Percentiles rank a stretch among this genome's conserved stretches.
phyloP scores from a whole-genome alignment of 2,888 invertebrate genomes.

The Himalopsyche kuldschensis region DNA sequence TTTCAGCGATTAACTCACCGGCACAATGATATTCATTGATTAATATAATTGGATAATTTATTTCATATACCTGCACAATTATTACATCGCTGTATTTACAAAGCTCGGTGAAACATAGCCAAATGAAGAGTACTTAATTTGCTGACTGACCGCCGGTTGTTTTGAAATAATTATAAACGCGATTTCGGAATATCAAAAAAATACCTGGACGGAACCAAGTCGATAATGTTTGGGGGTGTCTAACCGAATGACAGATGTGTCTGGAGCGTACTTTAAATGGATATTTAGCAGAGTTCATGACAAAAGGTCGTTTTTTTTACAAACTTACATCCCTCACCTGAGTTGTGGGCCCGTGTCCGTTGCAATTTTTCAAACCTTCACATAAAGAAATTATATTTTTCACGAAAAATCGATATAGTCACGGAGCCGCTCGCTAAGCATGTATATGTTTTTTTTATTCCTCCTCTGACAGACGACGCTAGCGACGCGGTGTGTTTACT shows the following conservation, averaged over 20 bases:
- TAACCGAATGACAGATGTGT: not conserved
- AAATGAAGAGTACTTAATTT: not conserved
- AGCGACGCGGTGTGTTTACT: not conserved
- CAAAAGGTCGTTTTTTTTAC: not conserved
- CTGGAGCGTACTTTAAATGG: not conserved
- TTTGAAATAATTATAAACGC: not conserved
- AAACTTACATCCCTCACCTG: not conserved
- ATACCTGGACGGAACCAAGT: not conserved
- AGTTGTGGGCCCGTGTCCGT: not conserved
- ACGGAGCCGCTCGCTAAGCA: not conserved
- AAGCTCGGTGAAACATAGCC: not conserved
- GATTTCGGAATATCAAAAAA: not conserved
- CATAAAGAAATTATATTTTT: slow-evolving; percentile 5
- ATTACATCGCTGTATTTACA: not conserved
- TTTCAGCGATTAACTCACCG: too few species aligned
- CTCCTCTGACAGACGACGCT: not conserved
- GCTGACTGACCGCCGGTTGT: not conserved
- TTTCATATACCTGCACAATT: not conserved
- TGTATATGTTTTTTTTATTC: not conserved
- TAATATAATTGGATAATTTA: not conserved
- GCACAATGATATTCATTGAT: not conserved
- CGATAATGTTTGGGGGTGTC: not conserved
- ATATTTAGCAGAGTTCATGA: not conserved
- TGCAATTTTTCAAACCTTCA: not conserved
- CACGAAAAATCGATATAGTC: slow-evolving; percentile 5